Conservation (phyloP, 1,140 invertebrate genomes). For the Chironomus tepperi region DNA sequence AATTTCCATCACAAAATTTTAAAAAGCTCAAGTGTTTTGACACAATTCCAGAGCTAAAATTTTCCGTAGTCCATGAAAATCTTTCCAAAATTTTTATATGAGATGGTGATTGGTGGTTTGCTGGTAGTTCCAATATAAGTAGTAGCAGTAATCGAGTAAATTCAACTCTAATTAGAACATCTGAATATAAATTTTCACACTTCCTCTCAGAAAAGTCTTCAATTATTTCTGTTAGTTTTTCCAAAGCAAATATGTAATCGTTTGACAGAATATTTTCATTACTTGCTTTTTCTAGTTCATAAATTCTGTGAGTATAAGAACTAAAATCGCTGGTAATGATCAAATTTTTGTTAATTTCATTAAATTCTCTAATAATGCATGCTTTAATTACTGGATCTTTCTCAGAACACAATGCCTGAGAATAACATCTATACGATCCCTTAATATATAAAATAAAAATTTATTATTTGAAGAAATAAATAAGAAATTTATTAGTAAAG, state of each 20-base stretch:
- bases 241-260: constrained; percentile 34
- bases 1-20: neutral
- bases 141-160: constrained; percentile 34
- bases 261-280: constrained; percentile 29
- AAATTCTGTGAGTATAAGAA: constrained; percentile 36
- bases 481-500: neutral
- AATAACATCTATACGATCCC: constrained; percentile 35
- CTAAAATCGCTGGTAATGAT: constrained; percentile 36
- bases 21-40: neutral
- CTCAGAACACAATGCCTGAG: constrained; percentile 32
- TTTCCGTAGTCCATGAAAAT: constrained; percentile 30
- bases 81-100: constrained; percentile 38
- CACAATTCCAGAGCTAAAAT: neutral
- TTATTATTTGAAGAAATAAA: neutral
- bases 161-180: constrained; percentile 33
- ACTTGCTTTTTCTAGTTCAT: constrained; percentile 34
- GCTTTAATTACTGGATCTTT: constrained; percentile 34
- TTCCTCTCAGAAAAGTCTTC: constrained; percentile 38
- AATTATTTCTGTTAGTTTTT: constrained; percentile 37
- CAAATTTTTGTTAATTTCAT: constrained; percentile 29
- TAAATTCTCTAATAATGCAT: constrained; percentile 35
- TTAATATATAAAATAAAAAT: too few relatives aligned
- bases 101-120: constrained; percentile 36
- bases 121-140: constrained; percentile 35
- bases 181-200: constrained; percentile 32